Conservation (phyloP, 2,797 vertebrate genomes). For the Babyrousa celebensis region DNA sequence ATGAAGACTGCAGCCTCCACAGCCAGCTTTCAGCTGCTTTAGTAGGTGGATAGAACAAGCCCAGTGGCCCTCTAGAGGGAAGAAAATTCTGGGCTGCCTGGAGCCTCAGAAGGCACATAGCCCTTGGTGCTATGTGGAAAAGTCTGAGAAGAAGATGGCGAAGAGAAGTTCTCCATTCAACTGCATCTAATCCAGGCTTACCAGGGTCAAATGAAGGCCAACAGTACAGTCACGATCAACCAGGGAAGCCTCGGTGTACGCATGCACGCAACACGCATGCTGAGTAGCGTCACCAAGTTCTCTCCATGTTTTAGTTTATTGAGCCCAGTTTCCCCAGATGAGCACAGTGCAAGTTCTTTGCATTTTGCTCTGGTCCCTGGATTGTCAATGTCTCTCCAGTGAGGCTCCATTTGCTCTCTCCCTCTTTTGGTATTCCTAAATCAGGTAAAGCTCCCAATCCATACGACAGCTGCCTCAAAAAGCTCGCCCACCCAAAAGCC, state of each 20-base stretch:
- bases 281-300: too few relatives aligned
- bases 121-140: not conserved
- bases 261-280: rapidly evolving
- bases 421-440: not conserved
- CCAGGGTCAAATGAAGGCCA: too few relatives aligned
- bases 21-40: not conserved
- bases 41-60: too few relatives aligned
- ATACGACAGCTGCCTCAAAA: not conserved
- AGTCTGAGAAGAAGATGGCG: not conserved
- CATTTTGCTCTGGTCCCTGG: not conserved
- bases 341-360: not conserved
- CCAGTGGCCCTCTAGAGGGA: not conserved
- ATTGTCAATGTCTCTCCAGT: not conserved
- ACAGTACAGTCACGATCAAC: not conserved
- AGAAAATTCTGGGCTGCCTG: not conserved
- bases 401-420: not conserved
- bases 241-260: rapidly evolving
- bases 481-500: not conserved
- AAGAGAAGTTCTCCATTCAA: not conserved
- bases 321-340: not conserved
- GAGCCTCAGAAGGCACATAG: not conserved
- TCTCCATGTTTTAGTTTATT: not conserved
- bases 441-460: too few relatives aligned
- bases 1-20: too few relatives aligned
- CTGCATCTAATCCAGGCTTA: too few relatives aligned